Percentiles rank a stretch among this genome's conserved stretches.
Conservation (phyloP, 2,797 vertebrate species). For the Centropyge bicolor region DNA sequence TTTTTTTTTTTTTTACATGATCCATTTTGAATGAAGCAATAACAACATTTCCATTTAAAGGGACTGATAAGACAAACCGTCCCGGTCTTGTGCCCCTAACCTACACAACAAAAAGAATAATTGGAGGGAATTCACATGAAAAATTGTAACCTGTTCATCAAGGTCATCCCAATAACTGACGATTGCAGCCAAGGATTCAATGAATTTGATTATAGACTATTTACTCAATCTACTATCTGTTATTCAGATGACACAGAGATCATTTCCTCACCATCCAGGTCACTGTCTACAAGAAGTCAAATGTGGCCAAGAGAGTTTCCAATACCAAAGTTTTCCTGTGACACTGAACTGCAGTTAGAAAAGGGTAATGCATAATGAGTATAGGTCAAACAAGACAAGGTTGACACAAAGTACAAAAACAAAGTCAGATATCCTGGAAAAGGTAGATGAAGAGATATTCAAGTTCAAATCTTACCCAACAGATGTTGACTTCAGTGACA, state of each 20-base stretch:
- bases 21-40: slow-evolving; percentile 11
- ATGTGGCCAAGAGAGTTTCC: slow-evolving; percentile 7
- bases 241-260: not conserved
- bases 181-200: not conserved
- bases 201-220: not conserved
- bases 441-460: slow-evolving; percentile 15
- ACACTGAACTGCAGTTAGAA: slow-evolving; percentile 4
- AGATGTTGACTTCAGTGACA: slow-evolving; percentile 10
- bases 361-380: not conserved
- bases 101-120: not conserved
- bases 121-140: not conserved
- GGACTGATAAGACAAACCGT: slow-evolving; percentile 7
- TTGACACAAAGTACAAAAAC: not conserved
- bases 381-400: not conserved
- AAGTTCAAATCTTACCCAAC: slow-evolving; percentile 29
- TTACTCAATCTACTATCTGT: not conserved
- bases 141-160: slow-evolving; percentile 9
- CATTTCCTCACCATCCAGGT: not conserved
- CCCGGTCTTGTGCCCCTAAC: slow-evolving; percentile 6
- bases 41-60: slow-evolving; percentile 14
- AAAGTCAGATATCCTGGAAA: slow-evolving; percentile 17
- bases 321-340: not conserved
- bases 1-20: slow-evolving; percentile 25
- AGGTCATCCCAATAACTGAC: slow-evolving; percentile 36
- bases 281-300: not conserved